Base-by-base conservation (phyloP, 2,888 invertebrate genomes). In the Lasioglossum lativentre region DNA sequence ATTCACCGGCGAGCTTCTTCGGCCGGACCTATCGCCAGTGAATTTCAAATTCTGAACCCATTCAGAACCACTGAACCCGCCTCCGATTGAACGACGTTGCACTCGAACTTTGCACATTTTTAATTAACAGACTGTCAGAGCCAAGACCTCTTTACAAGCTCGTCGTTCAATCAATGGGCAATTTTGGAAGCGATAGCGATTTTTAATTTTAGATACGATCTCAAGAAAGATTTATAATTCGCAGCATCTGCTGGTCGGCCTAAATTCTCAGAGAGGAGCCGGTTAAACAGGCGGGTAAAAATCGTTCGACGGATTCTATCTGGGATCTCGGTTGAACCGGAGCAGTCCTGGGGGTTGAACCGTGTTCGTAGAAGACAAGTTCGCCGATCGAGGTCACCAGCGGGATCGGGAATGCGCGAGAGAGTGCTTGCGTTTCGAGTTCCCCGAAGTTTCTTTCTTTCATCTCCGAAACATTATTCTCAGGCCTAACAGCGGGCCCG, bases 391-490 rank as follows among this genome's bases (percentile, higher is more conserved):
- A 78, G 88, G 83, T 86, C 78, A 59, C 73, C 86, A 34, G 66
- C 59, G n/a, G 68, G 78, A 83, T 79, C 74, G 68, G 63, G 80
- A 86, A 83, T 77, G 78, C 86, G 70, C 72, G 38, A 38, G 34
- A 38, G 34, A 19, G 27, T 34, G 66, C 34, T 30, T 19, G 66
- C 66, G 66, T 66, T 66, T 30, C 80, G 78, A 76, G 80, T 90
- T 90, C 88, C 81, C 68, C 86, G 88, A 90, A 88, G 80, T 80
- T 88, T 76, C 81, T 83, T 83, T 86, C 86, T 81, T 90, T 83
- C 90, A 73, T 90, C 88, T 79, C 52, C 80, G 75, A 80, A 83
- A 85, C 82, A 81, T 90, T 88, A 88, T 88, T 88, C 85, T 78
- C 77, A 40, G 80, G 72, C 84, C 78, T 74, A 81, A 78, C 79